These are phyloP conservation scores for Osmoderma eremita DNA, from an alignment of 2,888 invertebrate genomes.

Conservation along the genomic window DNA sequence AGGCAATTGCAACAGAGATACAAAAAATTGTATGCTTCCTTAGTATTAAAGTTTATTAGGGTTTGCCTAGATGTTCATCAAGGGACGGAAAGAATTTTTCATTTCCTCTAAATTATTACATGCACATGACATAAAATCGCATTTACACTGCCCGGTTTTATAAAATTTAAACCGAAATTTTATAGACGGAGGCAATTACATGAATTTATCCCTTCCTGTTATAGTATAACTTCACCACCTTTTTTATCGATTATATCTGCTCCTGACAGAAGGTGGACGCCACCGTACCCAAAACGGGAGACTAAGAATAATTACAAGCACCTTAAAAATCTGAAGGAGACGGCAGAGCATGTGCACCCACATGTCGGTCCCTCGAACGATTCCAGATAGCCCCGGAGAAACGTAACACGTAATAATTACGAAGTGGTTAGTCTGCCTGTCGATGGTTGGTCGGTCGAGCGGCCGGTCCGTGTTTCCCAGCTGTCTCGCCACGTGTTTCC, in stretches of 20 bases:
- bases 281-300: slow-evolving; percentile 1
- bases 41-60: too few species aligned
- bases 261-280: slow-evolving; percentile 28
- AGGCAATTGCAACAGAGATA: too few species aligned
- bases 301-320: slow-evolving; percentile 12
- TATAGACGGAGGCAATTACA: slow-evolving; percentile 2
- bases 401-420: slow-evolving; percentile 37
- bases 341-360: slow-evolving; percentile 42
- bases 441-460: slow-evolving; percentile 3
- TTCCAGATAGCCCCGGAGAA: slow-evolving; percentile 46
- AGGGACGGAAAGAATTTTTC: background rate
- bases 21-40: too few species aligned
- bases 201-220: slow-evolving; percentile 22
- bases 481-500: slow-evolving; percentile 56
- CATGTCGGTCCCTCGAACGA: slow-evolving; percentile 41
- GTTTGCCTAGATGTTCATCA: too few species aligned
- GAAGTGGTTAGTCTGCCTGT: slow-evolving; percentile 27
- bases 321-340: slow-evolving; percentile 15
- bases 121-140: background rate
- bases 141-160: background rate
- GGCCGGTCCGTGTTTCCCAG: slow-evolving; percentile 48
- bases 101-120: background rate
- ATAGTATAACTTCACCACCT: background rate
- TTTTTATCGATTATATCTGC: slow-evolving; percentile 23
- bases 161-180: slow-evolving; percentile 17